Percentiles rank a stretch among this genome's conserved stretches.
Evolutionary conservation across 2,113 vertebrate genomes (phyloP).

Genomic region (Prochilodus magdalenae): DNA sequence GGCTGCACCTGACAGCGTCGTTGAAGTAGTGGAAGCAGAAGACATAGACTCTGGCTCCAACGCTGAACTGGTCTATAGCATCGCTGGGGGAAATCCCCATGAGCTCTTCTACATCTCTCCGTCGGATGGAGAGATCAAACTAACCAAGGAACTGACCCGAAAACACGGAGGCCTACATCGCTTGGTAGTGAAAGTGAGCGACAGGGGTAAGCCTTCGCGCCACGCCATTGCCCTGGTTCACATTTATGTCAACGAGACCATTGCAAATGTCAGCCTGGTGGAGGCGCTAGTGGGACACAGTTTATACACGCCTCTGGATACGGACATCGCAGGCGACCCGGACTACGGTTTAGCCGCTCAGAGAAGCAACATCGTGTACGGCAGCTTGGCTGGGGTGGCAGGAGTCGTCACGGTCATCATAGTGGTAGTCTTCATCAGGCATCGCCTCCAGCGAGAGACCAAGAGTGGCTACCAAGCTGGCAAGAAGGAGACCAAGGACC

Average conservation of each 20-base stretch:
- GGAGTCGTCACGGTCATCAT: slow-evolving; percentile 92
- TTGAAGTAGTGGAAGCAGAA: slow-evolving; percentile 93
- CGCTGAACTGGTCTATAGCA: slow-evolving; percentile 90
- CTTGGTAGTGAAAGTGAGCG: slow-evolving; percentile 92
- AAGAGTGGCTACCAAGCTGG: slow-evolving; percentile 98
- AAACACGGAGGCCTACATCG: slow-evolving; percentile 95
- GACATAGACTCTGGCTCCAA: slow-evolving; percentile 94
- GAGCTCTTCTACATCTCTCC: slow-evolving; percentile 95
- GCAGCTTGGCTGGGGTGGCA: slow-evolving; percentile 93
- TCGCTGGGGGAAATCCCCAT: slow-evolving; percentile 93
- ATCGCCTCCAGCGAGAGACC: slow-evolving; percentile 92
- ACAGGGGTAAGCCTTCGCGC: slow-evolving; percentile 90
- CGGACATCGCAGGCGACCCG: slow-evolving; percentile 95
- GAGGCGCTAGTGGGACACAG: slow-evolving; percentile 95
- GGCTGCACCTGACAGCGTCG: slow-evolving; percentile 88
- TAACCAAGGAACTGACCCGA: slow-evolving; percentile 92
- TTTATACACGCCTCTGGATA: slow-evolving; percentile 92
- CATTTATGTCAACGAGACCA: slow-evolving; percentile 96
- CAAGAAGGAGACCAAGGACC: slow-evolving; percentile 98
- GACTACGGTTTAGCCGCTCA: slow-evolving; percentile 92
- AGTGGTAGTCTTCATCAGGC: slow-evolving; percentile 89
- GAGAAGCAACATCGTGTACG: slow-evolving; percentile 94
- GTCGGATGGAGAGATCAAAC: slow-evolving; percentile 90
- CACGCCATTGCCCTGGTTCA: slow-evolving; percentile 93
- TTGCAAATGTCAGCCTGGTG: slow-evolving; percentile 91